A percentile compares a stretch with the other conserved stretches of the same genome.
These are phyloP conservation scores for Entosphenus tridentatus DNA, from an alignment of 2,113 vertebrate species.

Conservation along the genomic window DNA sequence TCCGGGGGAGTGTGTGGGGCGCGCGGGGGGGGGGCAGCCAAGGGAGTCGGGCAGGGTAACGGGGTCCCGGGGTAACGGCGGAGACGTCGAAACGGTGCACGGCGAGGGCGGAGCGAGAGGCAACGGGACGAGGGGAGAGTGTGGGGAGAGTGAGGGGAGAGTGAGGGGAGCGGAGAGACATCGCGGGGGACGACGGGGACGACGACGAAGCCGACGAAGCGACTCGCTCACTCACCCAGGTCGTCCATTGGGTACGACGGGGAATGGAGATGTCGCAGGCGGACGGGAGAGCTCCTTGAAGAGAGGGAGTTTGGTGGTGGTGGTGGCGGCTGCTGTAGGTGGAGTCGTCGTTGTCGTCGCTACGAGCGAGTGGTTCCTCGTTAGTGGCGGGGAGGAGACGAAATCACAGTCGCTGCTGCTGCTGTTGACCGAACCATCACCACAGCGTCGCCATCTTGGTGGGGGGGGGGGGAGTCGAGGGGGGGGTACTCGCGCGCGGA, in stretches of 20 bases:
- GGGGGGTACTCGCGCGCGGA: rapidly evolving
- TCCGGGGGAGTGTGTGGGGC: not conserved
- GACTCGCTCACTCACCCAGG: conserved; percentile 19
- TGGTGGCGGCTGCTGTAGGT: conserved; percentile 11
- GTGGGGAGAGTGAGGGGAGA: conserved; percentile 8
- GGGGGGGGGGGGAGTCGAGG: not conserved
- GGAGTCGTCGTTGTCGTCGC: conserved; percentile 15
- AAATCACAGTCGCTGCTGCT: not conserved
- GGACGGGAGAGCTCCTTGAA: conserved; percentile 8
- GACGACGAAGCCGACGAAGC: no score
- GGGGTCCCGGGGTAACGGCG: not conserved
- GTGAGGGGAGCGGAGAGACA: conserved; percentile 1
- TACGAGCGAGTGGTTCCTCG: conserved; percentile 12
- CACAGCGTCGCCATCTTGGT: not conserved
- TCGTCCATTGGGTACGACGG: conserved; percentile 19
- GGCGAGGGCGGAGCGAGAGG: not conserved
- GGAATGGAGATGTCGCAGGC: conserved; percentile 8
- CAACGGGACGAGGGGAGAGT: not conserved
- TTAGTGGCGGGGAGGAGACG: not conserved
- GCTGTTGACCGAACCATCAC: conserved; percentile 9
- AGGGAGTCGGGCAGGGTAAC: conserved; percentile 12
- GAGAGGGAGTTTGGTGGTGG: not conserved
- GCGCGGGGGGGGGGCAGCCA: conserved; percentile 5
- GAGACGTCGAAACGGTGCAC: not conserved
- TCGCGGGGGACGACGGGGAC: conserved; percentile 8